Percentiles rank a stretch among this genome's conserved stretches.
phyloP scores from a whole-genome alignment of 2,797 vertebrate genomes.

The Malacoraja senta region DNA sequence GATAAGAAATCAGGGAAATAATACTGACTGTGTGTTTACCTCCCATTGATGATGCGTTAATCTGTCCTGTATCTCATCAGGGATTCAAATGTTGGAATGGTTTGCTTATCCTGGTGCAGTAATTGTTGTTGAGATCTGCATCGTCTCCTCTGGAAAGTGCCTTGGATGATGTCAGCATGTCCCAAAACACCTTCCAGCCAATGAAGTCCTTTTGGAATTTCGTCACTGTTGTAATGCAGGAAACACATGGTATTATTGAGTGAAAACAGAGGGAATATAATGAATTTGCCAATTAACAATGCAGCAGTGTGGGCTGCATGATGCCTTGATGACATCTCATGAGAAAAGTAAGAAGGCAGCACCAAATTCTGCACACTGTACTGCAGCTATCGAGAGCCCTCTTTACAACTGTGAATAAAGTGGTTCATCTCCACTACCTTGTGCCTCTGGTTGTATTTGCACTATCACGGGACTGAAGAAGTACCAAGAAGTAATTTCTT shows the following conservation, averaged over 20 bases:
- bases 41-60: not conserved
- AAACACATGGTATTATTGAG: not conserved
- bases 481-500: too few relatives aligned
- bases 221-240: not conserved
- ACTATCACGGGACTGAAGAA: not conserved
- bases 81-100: not conserved
- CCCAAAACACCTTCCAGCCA: not conserved
- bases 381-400: not conserved
- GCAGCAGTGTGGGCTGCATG: not conserved
- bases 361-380: not conserved
- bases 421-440: not conserved
- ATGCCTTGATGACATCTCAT: not conserved
- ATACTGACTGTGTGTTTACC: too few relatives aligned
- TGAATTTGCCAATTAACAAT: constrained; percentile 5
- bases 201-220: not conserved
- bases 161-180: not conserved
- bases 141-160: not conserved
- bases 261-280: not conserved
- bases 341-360: not conserved
- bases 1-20: not conserved
- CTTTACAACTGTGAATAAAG: not conserved
- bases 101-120: not conserved
- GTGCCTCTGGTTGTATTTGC: not conserved
- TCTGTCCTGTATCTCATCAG: not conserved
- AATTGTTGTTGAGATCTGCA: too few relatives aligned